Evolutionary conservation across 1,140 invertebrate species (phyloP).

Genomic region (Gyrodactylus bullatarudis): DNA sequence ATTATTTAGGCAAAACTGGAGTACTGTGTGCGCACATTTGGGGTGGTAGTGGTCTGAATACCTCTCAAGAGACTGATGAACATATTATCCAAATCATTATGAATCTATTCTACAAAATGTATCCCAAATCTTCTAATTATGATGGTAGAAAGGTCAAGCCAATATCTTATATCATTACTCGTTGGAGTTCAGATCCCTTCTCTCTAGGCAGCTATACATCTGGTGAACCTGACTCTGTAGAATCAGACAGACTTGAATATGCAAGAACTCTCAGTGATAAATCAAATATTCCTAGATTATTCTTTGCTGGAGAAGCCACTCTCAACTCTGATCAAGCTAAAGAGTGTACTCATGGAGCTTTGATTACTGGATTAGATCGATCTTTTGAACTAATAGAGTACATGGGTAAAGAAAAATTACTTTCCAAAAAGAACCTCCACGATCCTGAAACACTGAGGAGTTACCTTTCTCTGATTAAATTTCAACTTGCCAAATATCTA

Average conservation of each 20-base stretch:
- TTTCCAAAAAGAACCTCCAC: background rate
- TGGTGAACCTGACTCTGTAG: background rate
- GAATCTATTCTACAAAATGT: background rate
- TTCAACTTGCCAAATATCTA: background rate
- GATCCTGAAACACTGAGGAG: background rate
- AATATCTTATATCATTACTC: background rate
- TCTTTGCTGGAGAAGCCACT: slow-evolving; percentile 6
- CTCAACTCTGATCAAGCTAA: background rate
- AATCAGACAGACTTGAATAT: background rate
- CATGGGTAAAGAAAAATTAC: background rate
- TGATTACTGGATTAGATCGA: background rate
- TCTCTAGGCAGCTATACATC: slow-evolving; percentile 1
- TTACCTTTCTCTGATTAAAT: background rate
- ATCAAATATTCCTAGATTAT: background rate
- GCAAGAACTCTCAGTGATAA: background rate
- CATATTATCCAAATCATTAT: slow-evolving; percentile 3
- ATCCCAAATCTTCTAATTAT: background rate
- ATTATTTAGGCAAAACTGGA: slow-evolving; percentile 1
- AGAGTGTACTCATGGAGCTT: slow-evolving; percentile 6
- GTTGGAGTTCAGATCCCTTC: slow-evolving; percentile 3
- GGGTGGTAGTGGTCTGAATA: background rate
- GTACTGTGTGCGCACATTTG: background rate
- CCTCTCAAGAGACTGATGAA: background rate
- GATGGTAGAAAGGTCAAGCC: background rate
- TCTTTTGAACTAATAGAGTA: background rate